These are phyloP conservation scores for Leptoteleia sp. DNA, from an alignment of 1,140 invertebrate genomes.

Conservation along the genomic window DNA sequence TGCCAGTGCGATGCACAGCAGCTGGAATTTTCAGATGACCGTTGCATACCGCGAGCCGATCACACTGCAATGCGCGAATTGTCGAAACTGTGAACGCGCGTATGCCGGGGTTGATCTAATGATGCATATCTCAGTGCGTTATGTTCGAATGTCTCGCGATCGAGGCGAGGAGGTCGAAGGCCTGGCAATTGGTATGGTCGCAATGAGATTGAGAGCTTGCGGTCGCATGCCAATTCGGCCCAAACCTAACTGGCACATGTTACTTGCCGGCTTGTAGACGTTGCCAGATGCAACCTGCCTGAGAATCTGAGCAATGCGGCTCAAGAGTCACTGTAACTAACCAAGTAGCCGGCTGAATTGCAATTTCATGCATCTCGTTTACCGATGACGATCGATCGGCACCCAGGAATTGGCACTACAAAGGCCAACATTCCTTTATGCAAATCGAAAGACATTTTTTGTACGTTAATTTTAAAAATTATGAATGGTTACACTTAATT, in stretches of 20 bases:
- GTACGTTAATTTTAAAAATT: too few relatives aligned
- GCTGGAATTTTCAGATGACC: slow-evolving; percentile 58
- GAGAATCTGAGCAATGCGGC: slow-evolving; percentile 75
- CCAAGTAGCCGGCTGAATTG: slow-evolving; percentile 46
- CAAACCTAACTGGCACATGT: slow-evolving; percentile 75
- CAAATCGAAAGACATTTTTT: too few relatives aligned
- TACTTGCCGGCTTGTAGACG: slow-evolving; percentile 72
- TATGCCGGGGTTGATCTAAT: slow-evolving; percentile 69
- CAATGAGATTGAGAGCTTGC: slow-evolving; percentile 79
- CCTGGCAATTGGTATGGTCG: slow-evolving; percentile 70
- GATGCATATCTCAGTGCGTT: slow-evolving; percentile 78
- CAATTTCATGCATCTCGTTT: slow-evolving; percentile 62
- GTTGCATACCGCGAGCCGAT: slow-evolving; percentile 50
- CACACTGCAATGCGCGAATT: slow-evolving; percentile 39
- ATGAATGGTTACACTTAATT: too few relatives aligned
- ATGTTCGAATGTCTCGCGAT: slow-evolving; percentile 78
- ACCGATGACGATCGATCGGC: slow-evolving; percentile 55
- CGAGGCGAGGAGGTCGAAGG: slow-evolving; percentile 38
- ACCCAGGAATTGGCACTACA: slow-evolving; percentile 10
- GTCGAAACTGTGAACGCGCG: slow-evolving; percentile 45
- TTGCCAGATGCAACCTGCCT: slow-evolving; percentile 68
- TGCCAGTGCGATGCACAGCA: slow-evolving; percentile 43
- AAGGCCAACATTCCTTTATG: slow-evolving; percentile 8
- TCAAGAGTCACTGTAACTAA: slow-evolving; percentile 72
- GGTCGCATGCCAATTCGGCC: slow-evolving; percentile 76